Base-by-base conservation (phyloP, 2,797 vertebrate species). In the Hyperoplus lanceolatus region DNA sequence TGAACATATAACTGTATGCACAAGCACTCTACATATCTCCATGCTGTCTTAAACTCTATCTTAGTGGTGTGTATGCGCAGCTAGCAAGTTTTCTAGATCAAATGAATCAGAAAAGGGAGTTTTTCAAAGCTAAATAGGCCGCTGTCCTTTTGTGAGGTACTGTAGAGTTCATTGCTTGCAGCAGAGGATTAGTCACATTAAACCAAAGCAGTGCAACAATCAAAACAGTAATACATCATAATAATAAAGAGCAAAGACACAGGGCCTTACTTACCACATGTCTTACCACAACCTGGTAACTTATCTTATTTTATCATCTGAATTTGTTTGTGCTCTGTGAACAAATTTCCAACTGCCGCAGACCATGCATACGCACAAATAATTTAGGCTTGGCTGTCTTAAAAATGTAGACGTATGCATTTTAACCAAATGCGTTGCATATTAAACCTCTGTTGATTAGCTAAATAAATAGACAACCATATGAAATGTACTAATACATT, bases 171-270 rank as follows among this genome's bases (percentile, higher is more conserved):
- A 53, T 70, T 48, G 62, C 57, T 49, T 39, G 12, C 46, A 66
- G 57, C 54, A 65, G 51, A 8, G 0, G 48, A 78, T 79, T 66
- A 78, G 39, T 57, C 54, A 10, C 59, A 14, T 36, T 66, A 5
- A 73, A 43, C 65, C 51, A 60, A 63, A 38, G 39, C 9, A 50
- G 54, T 12, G 11, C 21, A 49, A 43, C 11, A 62, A 49, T 57
- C 11, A 46, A 49, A 62, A 39, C 57, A 41, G 39, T 42, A 10
- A 14, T 56, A 46, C 60, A 69, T 72, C 46, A 39, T 12, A 39
- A 39, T 21, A n/a, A 70, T 15, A 8, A 29, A 4, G 12, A 48
- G 42, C 49, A 39, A 42, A 9, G 53, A 59, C 39, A 16, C 7
- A 58, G 42, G 53, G 21, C 29, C 29, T 29, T 2, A 29, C 21